phyloP scores from a whole-genome alignment of 2,113 vertebrate species.

The Zosterops hypoxanthus region DNA sequence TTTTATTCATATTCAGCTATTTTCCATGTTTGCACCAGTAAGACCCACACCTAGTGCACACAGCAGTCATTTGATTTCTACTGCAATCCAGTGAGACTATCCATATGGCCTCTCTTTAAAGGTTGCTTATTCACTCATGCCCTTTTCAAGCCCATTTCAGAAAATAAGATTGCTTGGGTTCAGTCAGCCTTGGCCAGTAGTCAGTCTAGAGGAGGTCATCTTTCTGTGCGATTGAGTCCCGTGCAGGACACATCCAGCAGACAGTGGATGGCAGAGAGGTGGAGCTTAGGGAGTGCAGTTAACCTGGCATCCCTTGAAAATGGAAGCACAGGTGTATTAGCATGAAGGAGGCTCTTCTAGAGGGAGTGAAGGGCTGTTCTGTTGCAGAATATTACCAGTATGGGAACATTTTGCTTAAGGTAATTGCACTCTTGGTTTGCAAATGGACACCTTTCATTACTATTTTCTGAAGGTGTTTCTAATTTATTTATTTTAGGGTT shows the following conservation, averaged over 20 bases:
- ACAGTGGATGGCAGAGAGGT: neutral
- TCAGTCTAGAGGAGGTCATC: neutral
- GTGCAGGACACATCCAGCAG: neutral
- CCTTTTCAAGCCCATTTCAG: neutral
- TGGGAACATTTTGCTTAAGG: neutral
- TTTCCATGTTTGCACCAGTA: neutral
- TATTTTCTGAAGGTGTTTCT: neutral
- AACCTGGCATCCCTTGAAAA: neutral
- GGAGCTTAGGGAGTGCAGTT: neutral
- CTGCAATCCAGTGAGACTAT: neutral
- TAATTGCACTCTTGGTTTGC: neutral
- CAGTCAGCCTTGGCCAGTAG: neutral
- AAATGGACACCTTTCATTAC: neutral
- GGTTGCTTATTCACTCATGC: neutral
- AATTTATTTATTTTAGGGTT: neutral
- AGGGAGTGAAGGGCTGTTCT: neutral
- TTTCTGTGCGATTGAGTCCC: neutral
- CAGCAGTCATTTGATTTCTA: fast-evolving
- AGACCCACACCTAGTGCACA: neutral
- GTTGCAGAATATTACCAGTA: neutral
- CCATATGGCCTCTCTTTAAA: neutral
- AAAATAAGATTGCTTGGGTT: neutral
- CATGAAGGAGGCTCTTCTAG: neutral
- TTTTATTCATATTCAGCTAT: neutral
- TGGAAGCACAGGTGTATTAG: neutral